Conservation (phyloP, 2,888 invertebrate species). For the Pristionchus maxplancki region DNA sequence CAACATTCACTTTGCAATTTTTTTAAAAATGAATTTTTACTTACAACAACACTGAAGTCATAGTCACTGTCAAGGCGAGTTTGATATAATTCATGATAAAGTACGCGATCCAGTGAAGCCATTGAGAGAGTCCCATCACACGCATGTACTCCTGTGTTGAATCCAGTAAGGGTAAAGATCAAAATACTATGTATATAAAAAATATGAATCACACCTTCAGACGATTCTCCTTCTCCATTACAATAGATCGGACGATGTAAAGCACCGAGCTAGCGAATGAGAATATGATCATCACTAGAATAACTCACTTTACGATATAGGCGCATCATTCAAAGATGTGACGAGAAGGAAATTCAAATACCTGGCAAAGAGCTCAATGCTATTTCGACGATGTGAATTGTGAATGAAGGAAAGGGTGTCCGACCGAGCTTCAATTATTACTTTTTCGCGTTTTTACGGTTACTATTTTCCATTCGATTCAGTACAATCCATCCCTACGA, state of each 20-base stretch:
- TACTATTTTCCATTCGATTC: not conserved
- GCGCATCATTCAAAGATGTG: too few relatives aligned
- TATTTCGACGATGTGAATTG: constrained; percentile 68
- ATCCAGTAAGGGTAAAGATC: too few relatives aligned
- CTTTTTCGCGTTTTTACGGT: not conserved
- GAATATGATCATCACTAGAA: constrained; percentile 87
- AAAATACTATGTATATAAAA: not conserved
- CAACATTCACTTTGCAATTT: not conserved
- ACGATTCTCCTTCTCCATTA: constrained; percentile 86
- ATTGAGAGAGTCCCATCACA: constrained; percentile 90
- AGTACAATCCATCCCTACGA: not conserved
- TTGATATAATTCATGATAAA: constrained; percentile 81
- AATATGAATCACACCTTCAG: constrained; percentile 82
- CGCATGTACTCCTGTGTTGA: constrained; percentile 90
- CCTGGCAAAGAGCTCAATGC: not conserved
- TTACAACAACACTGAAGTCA: constrained; percentile 60
- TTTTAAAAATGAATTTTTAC: not conserved
- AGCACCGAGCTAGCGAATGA: constrained; percentile 89
- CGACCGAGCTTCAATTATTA: constrained; percentile 54
- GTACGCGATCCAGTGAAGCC: constrained; percentile 91
- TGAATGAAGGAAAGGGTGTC: constrained; percentile 69
- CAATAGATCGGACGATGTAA: constrained; percentile 86
- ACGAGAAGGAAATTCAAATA: not conserved
- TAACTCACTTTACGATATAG: too few relatives aligned
- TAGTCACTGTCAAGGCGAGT: constrained; percentile 62